Conservation (phyloP, 2,113 vertebrate genomes). For the Barbus barbus region DNA sequence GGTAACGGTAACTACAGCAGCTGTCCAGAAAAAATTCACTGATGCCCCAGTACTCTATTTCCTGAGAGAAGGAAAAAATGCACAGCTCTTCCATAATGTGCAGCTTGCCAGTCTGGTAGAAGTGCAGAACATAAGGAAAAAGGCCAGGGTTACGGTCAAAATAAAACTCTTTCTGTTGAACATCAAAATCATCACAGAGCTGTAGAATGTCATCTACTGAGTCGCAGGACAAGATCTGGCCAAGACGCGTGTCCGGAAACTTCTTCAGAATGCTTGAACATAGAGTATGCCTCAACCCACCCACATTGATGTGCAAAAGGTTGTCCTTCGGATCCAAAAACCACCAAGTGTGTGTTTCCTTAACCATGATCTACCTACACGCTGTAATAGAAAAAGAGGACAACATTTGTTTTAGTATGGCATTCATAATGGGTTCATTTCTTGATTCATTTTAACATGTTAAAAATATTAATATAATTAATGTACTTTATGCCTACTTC, state of each 20-base stretch:
- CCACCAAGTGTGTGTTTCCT: conserved; percentile 79
- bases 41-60: conserved; percentile 98
- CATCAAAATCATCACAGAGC: conserved; percentile 95
- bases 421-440: neutral
- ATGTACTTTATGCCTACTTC: neutral
- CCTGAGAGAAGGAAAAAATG: conserved; percentile 97
- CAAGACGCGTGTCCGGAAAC: conserved; percentile 92
- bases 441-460: neutral
- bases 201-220: conserved; percentile 92
- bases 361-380: conserved; percentile 77
- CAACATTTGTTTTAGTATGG: neutral
- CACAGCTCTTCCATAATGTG: conserved; percentile 97
- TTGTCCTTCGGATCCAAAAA: conserved; percentile 76
- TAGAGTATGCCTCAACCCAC: conserved; percentile 86
- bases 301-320: conserved; percentile 91
- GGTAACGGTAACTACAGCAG: conserved; percentile 94
- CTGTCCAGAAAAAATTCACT: conserved; percentile 92
- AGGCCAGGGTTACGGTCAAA: conserved; percentile 92
- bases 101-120: conserved; percentile 94
- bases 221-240: conserved; percentile 87
- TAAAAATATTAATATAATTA: neutral
- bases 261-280: conserved; percentile 85
- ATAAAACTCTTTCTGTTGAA: conserved; percentile 90
- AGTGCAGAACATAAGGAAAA: conserved; percentile 92
- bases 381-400: neutral